phyloP scores from a whole-genome alignment of 1,140 invertebrate genomes.

The Vanessa atalanta region DNA sequence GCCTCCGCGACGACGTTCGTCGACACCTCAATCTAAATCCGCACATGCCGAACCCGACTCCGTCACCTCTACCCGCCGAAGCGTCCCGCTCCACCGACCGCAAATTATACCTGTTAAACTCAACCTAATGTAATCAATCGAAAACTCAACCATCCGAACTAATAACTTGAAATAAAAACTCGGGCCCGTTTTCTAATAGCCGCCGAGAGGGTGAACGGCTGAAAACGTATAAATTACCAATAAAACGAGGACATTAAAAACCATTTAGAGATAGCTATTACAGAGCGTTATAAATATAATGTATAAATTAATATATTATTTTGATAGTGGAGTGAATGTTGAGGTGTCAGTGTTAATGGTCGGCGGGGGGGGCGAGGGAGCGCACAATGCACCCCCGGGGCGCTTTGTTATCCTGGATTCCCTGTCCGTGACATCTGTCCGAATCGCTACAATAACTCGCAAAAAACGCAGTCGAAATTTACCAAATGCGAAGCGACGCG shows the following conservation, averaged over 20 bases:
- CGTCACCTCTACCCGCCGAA: constrained; percentile 2
- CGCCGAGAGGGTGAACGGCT: constrained; percentile 62
- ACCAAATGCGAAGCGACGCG: constrained; percentile 55
- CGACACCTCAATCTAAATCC: constrained; percentile 23
- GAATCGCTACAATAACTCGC: constrained; percentile 74
- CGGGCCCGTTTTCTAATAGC: constrained; percentile 70
- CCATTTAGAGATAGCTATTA: constrained; percentile 77
- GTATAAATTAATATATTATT: constrained; percentile 74
- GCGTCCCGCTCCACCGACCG: constrained; percentile 10
- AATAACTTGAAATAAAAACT: constrained; percentile 59
- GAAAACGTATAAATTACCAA: constrained; percentile 72
- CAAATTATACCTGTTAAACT: constrained; percentile 43
- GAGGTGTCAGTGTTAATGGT: constrained; percentile 75
- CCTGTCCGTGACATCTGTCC: constrained; percentile 77
- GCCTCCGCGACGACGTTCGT: constrained; percentile 8
- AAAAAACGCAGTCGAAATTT: constrained; percentile 73
- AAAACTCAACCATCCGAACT: constrained; percentile 49
- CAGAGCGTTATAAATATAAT: constrained; percentile 71
- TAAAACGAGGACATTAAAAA: constrained; percentile 78
- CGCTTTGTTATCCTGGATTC: constrained; percentile 66
- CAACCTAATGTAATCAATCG: constrained; percentile 46
- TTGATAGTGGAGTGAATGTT: constrained; percentile 56
- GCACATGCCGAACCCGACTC: constrained; percentile 13
- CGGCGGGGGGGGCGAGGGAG: constrained; percentile 57
- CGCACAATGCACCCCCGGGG: constrained; percentile 70